Evolutionary conservation across 2,797 vertebrate species (phyloP).

Genomic region (Eleutherodactylus coqui): DNA sequence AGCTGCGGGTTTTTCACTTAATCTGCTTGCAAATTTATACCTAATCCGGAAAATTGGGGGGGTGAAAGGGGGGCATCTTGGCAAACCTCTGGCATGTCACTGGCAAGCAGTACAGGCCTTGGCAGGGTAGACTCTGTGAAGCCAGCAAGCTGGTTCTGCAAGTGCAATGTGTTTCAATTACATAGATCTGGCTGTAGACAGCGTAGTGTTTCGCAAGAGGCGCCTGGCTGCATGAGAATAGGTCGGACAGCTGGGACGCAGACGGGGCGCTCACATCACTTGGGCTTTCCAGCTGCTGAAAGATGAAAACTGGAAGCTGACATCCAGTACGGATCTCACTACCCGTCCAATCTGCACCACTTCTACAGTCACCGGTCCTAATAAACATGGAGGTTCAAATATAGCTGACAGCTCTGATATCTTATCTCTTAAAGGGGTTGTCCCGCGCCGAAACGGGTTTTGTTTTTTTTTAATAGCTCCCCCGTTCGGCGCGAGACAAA

Average conservation of each 20-base stretch:
- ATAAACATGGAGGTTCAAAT: neutral
- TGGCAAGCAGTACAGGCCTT: neutral
- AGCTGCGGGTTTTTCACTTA: neutral
- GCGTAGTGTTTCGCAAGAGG: conserved; percentile 31
- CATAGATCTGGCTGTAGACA: neutral
- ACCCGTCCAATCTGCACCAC: neutral
- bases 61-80: neutral
- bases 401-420: neutral
- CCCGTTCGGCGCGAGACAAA: no score
- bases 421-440: no score
- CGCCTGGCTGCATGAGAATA: conserved; percentile 31
- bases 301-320: neutral
- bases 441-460: no score
- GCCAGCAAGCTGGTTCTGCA: neutral
- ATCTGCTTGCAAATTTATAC: neutral
- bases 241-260: conserved; percentile 34
- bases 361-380: neutral
- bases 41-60: neutral
- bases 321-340: no score
- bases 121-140: neutral
- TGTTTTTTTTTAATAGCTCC: no score
- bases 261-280: neutral
- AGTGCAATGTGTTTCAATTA: neutral
- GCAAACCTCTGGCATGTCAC: neutral
- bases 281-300: conserved; percentile 39